These are phyloP conservation scores for Laothoe populi DNA, from an alignment of 2,888 invertebrate species.

Conservation along the genomic window DNA sequence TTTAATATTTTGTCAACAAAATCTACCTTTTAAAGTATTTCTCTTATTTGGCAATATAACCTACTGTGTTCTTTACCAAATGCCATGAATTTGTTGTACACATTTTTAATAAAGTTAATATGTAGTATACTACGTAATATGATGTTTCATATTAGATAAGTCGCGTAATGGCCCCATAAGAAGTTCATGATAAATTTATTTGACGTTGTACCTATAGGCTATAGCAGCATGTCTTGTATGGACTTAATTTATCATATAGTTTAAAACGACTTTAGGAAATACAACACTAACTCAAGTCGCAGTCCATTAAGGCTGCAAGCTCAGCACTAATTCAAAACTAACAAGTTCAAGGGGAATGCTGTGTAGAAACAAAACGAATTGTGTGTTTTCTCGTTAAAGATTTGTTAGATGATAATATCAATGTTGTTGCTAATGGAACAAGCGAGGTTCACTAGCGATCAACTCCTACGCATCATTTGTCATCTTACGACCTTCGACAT, in stretches of 20 bases:
- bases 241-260: not conserved
- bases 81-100: not conserved
- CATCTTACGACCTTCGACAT: slow-evolving; percentile 73
- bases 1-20: too few relatives aligned
- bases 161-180: too few relatives aligned
- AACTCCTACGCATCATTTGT: slow-evolving; percentile 81
- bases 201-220: not conserved
- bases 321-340: slow-evolving; percentile 22
- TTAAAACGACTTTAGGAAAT: not conserved
- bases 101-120: too few relatives aligned
- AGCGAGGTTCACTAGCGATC: slow-evolving; percentile 67
- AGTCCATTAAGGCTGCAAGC: slow-evolving; percentile 11
- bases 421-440: slow-evolving; percentile 75
- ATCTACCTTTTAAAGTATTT: too few relatives aligned
- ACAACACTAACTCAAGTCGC: not conserved
- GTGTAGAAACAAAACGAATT: slow-evolving; percentile 56
- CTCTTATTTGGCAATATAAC: too few relatives aligned
- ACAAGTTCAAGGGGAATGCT: slow-evolving; percentile 32
- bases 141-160: too few relatives aligned
- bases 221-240: too few relatives aligned
- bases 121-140: too few relatives aligned
- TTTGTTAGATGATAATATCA: slow-evolving; percentile 71
- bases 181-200: not conserved
- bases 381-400: slow-evolving; percentile 67
- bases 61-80: too few relatives aligned